Evolutionary conservation across 2,113 vertebrate genomes (phyloP), one percentile per base, ranked within the genome.

Genomic region (Perca flavescens): DNA sequence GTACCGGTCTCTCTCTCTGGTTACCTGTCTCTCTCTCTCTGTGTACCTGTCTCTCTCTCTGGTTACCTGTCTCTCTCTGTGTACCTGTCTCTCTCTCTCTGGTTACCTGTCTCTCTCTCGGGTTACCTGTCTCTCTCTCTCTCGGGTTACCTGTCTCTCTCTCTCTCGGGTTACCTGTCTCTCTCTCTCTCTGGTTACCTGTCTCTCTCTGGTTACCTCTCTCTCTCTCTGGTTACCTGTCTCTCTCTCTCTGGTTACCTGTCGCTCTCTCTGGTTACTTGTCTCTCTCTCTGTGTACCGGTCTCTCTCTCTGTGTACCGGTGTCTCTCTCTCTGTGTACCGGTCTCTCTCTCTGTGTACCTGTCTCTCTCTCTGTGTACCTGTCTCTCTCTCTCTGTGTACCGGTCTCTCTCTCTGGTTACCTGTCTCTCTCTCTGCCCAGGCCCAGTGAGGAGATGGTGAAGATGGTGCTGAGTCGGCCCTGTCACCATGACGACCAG

Each of bases 361-460:
- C n/a, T 58, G 5, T 64, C 1, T 67, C 4, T 49, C 9, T 56
- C 2, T 74, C 7, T 66, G 43, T 36, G 4, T n/a, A 4, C 31
- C 58, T 34, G 28, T 36, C 25, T 5, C 3, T 14, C 10, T 22
- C 54, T 46, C 63, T 22, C n/a, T n/a, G n/a, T n/a, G n/a, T n/a
- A n/a, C n/a, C n/a, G n/a, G n/a, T n/a, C 25, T 25, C 28, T 28
- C 25, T 64, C 5, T 53, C 15, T 60, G 5, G 25, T 25, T 63
- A 0, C 15, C 66, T 34, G 47, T 31, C 31, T 40, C 16, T 46
- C 22, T 46, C 22, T 49, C 3, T 43, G 19, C 36, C 52, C 90
- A 99, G 98, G 90, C 98, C 98, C 22, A 99, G 95, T 0, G 98
- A 99, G 93, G 98, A 99, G 93, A 99, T 99, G 98, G 98, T 99